Conservation (phyloP, 2,113 vertebrate species). For the Pan troglodytes region NHGRI_mPanTro3-v2.1_pri NC_072413.2:55130501-55131000, state of each 20-base stretch:
- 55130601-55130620: not conserved
- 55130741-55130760: not conserved
- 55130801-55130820: not conserved
- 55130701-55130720: not conserved
- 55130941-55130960: not conserved
- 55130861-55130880: not conserved
- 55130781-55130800: not conserved
- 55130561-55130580: not conserved
- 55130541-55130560: not conserved
- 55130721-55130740: not conserved
- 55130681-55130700: not conserved
- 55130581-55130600: not conserved
- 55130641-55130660: not conserved
- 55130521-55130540: too few species aligned
- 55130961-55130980: not conserved
- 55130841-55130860: not conserved
- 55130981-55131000: not conserved
- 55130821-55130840: not conserved
- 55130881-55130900: not conserved
- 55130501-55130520: too few species aligned
- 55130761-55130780: not conserved
- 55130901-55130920: not conserved
- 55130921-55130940: not conserved
- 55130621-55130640: not conserved
- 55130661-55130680: not conserved